Evolutionary conservation across 2,888 invertebrate species (phyloP).

Genomic region (Mechanitis mazaeus): DNA sequence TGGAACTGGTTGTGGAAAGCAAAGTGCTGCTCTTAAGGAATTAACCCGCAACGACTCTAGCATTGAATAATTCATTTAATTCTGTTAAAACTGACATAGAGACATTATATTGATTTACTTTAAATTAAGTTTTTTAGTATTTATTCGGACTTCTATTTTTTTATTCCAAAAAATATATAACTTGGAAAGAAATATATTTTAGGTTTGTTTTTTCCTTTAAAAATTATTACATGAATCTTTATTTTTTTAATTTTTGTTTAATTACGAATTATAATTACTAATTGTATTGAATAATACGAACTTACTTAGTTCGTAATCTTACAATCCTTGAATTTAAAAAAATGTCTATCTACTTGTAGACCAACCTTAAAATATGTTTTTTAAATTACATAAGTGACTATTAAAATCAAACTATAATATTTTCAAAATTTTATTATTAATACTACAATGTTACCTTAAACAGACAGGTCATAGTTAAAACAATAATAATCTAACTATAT

Average conservation of each 20-base stretch:
- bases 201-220: too few species aligned
- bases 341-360: too few species aligned
- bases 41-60: slow-evolving; percentile 33
- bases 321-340: too few species aligned
- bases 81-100: slow-evolving; percentile 50
- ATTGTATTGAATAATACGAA: too few species aligned
- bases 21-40: slow-evolving; percentile 15
- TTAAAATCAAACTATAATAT: slow-evolving; percentile 8
- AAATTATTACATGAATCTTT: too few species aligned
- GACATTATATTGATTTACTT: not conserved
- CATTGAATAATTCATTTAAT: slow-evolving; percentile 73
- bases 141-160: too few species aligned
- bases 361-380: too few species aligned
- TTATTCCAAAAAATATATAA: too few species aligned
- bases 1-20: slow-evolving; percentile 6
- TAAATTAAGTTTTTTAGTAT: not conserved
- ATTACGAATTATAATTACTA: too few species aligned
- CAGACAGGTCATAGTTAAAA: slow-evolving; percentile 41
- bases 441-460: slow-evolving; percentile 59
- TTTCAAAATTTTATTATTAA: slow-evolving; percentile 65
- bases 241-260: too few species aligned
- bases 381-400: not conserved
- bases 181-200: too few species aligned
- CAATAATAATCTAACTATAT: slow-evolving; percentile 44
- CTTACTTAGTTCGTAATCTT: too few species aligned